These are phyloP conservation scores for Oppia nitens DNA, from an alignment of 1,140 invertebrate species.

Conservation along the genomic window DNA sequence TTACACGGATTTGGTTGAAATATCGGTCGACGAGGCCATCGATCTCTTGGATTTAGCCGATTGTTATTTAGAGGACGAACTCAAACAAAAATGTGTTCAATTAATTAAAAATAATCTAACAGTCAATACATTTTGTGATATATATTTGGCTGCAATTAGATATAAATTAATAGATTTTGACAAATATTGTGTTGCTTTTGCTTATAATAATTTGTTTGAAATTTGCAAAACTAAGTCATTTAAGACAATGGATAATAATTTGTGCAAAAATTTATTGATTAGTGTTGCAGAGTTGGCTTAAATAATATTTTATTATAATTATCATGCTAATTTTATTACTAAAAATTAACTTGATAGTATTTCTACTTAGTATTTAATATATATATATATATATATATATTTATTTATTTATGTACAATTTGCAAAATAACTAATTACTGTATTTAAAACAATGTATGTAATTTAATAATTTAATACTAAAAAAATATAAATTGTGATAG, in stretches of 20 bases:
- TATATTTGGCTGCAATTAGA: neutral
- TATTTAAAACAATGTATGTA: neutral
- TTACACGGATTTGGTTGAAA: conserved; percentile 8
- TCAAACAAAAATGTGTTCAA: conserved; percentile 6
- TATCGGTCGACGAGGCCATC: neutral
- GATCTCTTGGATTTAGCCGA: conserved; percentile 10
- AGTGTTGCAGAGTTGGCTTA: conserved; percentile 7
- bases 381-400: neutral
- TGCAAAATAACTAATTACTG: neutral
- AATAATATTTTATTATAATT: no score
- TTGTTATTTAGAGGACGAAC: conserved; percentile 6
- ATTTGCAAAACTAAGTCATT: conserved; percentile 2
- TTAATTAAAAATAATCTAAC: conserved; percentile 1
- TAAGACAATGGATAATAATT: neutral
- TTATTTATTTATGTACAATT: neutral
- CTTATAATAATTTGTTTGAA: conserved; percentile 7
- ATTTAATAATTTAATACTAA: neutral
- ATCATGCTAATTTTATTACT: no score
- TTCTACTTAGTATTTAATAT: neutral
- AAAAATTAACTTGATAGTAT: no score
- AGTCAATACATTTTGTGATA: neutral
- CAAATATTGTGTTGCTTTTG: conserved; percentile 1
- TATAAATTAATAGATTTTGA: conserved; percentile 9
- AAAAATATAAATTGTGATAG: neutral
- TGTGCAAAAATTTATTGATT: conserved; percentile 6